A percentile compares a stretch with the other conserved stretches of the same genome.
phyloP scores from a whole-genome alignment of 2,888 invertebrate genomes.

The Timema podura region DNA sequence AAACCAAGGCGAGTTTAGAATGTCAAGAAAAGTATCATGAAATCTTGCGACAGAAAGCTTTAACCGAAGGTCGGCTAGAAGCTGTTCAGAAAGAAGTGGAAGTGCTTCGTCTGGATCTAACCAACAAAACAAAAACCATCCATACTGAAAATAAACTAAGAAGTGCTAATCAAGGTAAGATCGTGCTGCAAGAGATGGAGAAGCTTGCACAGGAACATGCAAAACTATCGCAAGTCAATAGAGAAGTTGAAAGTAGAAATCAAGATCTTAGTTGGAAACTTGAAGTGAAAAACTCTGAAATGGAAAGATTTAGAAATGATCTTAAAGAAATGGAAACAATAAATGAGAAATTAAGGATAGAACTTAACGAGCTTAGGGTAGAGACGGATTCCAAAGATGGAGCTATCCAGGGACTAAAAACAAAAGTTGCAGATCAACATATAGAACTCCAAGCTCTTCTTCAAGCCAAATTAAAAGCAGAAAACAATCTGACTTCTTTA shows the following conservation, averaged over 20 bases:
- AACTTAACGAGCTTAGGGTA: constrained; percentile 41
- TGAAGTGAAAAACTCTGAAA: constrained; percentile 22
- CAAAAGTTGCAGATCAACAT: constrained; percentile 47
- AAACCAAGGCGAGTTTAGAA: constrained; percentile 21
- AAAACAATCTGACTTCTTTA: constrained; percentile 42
- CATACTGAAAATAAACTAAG: constrained; percentile 11
- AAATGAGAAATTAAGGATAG: constrained; percentile 35
- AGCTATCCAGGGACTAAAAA: constrained; percentile 44
- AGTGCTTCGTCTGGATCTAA: constrained; percentile 14
- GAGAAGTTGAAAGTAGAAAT: constrained; percentile 14
- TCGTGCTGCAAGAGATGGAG: constrained; percentile 19
- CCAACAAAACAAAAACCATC: not conserved
- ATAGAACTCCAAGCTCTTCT: constrained; percentile 44
- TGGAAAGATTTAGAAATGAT: constrained; percentile 22
- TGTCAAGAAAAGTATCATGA: constrained; percentile 29
- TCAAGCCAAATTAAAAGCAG: constrained; percentile 43
- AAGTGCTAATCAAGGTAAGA: constrained; percentile 5
- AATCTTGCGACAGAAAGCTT: constrained; percentile 26
- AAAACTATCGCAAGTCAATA: constrained; percentile 8
- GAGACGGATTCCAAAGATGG: constrained; percentile 43
- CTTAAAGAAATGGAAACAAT: constrained; percentile 20
- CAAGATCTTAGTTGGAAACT: constrained; percentile 21
- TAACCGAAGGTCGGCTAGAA: constrained; percentile 28
- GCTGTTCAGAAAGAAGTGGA: constrained; percentile 24
- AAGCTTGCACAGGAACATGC: constrained; percentile 11